Conservation (phyloP, 2,113 vertebrate species). For the Crocuta crocuta region DNA sequence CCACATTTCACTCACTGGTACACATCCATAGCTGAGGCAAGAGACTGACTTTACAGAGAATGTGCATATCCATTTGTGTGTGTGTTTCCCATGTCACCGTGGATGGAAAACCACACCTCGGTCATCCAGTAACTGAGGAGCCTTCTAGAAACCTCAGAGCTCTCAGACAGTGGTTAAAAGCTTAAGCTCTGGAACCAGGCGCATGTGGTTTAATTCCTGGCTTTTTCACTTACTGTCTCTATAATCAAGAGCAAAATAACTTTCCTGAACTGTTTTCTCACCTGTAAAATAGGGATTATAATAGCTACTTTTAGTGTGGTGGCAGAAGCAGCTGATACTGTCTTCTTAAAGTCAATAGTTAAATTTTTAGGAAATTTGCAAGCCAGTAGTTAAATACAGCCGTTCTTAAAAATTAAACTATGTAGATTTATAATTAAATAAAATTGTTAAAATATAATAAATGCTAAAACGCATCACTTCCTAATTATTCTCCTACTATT, state of each 20-base stretch:
- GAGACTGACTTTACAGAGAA: background rate
- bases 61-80: background rate
- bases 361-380: conserved; percentile 13
- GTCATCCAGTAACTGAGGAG: background rate
- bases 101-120: background rate
- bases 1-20: background rate
- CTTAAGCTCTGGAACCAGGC: background rate
- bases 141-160: background rate
- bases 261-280: background rate
- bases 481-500: conserved; percentile 5
- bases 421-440: background rate
- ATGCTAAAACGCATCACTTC: background rate
- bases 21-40: background rate
- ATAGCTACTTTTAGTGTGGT: background rate
- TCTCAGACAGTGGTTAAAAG: background rate
- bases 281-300: background rate
- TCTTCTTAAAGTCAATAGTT: background rate
- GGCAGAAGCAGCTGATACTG: background rate
- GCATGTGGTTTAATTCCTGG: background rate
- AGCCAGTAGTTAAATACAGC: background rate
- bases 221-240: background rate
- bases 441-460: background rate
- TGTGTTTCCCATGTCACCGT: background rate
- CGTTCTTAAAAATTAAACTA: background rate
- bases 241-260: background rate